phyloP scores from a whole-genome alignment of 1,140 invertebrate genomes.

The Glossosoma conforme region DNA sequence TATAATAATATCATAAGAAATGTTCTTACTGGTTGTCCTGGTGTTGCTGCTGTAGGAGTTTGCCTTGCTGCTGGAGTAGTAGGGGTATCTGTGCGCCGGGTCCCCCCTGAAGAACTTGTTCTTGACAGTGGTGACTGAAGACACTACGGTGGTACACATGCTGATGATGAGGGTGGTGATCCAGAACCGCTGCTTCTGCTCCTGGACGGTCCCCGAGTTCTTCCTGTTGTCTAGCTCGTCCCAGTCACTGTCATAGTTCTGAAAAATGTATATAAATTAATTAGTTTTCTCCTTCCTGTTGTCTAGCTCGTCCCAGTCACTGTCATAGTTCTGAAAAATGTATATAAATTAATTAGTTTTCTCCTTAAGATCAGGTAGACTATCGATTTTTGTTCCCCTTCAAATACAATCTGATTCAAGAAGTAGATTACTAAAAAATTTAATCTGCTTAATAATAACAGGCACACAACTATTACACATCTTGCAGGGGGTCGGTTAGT shows the following conservation, averaged over 20 bases:
- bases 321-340: slow-evolving; percentile 37
- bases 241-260: slow-evolving; percentile 41
- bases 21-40: slow-evolving; percentile 15
- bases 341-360: neutral
- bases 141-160: slow-evolving; percentile 36
- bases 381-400: too few relatives aligned
- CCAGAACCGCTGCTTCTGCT: slow-evolving; percentile 39
- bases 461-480: too few relatives aligned
- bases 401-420: too few relatives aligned
- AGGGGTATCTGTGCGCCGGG: slow-evolving; percentile 16
- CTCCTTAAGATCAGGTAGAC: too few relatives aligned
- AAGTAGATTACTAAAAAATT: too few relatives aligned
- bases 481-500: too few relatives aligned
- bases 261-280: slow-evolving; percentile 18
- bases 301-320: slow-evolving; percentile 42
- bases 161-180: slow-evolving; percentile 37
- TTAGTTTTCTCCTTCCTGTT: slow-evolving; percentile 1
- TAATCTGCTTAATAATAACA: too few relatives aligned
- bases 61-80: slow-evolving; percentile 10
- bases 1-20: too few relatives aligned
- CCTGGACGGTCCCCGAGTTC: neutral
- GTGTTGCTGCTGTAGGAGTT: slow-evolving; percentile 7
- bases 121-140: slow-evolving; percentile 34
- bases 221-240: slow-evolving; percentile 37
- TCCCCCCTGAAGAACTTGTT: slow-evolving; percentile 30